These are phyloP conservation scores for Oncorhynchus kisutch DNA, from an alignment of 2,113 vertebrate genomes.

Conservation along the genomic window DNA sequence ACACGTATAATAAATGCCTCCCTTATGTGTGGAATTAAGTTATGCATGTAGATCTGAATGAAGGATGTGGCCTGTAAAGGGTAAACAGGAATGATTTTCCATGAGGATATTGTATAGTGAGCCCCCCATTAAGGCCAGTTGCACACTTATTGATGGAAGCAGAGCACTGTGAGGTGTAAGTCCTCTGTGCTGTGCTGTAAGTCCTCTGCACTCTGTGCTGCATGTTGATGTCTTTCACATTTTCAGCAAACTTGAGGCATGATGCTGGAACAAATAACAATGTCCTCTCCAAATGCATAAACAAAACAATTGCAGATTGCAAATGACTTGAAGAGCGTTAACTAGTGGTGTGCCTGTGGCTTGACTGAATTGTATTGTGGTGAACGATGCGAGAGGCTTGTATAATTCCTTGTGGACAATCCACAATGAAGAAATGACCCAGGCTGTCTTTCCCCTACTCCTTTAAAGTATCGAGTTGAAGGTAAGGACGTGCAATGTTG, in stretches of 20 bases:
- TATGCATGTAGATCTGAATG: background rate
- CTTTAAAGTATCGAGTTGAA: constrained; percentile 3
- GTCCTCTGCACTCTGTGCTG: constrained; percentile 23
- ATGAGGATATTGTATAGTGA: constrained; percentile 22
- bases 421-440: constrained; percentile 39
- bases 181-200: background rate
- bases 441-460: background rate
- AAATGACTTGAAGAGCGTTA: constrained; percentile 27
- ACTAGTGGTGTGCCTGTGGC: constrained; percentile 15
- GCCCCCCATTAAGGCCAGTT: too few species aligned
- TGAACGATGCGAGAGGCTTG: background rate
- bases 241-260: constrained; percentile 17
- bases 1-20: background rate
- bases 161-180: constrained; percentile 52
- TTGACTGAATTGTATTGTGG: constrained; percentile 18
- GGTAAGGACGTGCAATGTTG: background rate
- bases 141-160: constrained; percentile 35
- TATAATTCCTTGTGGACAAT: constrained; percentile 29
- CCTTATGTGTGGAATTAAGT: constrained; percentile 16
- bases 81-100: constrained; percentile 20
- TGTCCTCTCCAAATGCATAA: background rate
- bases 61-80: constrained; percentile 32
- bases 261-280: too few species aligned
- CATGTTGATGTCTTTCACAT: constrained; percentile 31
- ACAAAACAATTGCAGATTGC: constrained; percentile 35